Base-by-base conservation (phyloP, 2,888 invertebrate genomes). In the Drosophila greeni region DNA sequence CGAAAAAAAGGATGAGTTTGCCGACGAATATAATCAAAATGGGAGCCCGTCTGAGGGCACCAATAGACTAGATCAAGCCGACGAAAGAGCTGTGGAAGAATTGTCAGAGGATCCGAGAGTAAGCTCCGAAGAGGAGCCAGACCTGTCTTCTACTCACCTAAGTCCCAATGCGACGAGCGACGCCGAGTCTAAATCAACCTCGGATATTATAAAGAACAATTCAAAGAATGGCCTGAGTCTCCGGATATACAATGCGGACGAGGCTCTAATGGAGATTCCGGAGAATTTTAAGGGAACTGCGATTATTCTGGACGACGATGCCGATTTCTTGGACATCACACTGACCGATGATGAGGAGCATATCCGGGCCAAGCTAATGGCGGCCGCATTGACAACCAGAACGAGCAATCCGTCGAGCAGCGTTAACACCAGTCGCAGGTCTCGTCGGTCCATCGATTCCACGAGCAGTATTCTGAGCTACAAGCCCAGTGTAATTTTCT, bases 401-500 rank as follows among this genome's bases (percentile, higher is more conserved):
- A 43, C 24, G 6, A 57, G 45, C 2, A 57, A 47, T 14, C 23
- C 26, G 7, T 48, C 45, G 8, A 23, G 12, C 29, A 61, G 70
- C 29, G 34, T 29, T 5, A 39, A 16, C 7, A 59, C 47, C 6
- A 53, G 59, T n/a, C 54, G 51, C 37, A 51, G 49, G 20, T 52
- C 47, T 18, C 47, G 31, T 55, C 57, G 18, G 20, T 55, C 7
- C 29, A 36, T 2, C 9, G 26, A 20, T 12, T 52, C 37, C 33
- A 31, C 45, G 37, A 47, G 49, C 18, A 57, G 55, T 23, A 53
- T 57, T 12, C 8, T 16, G 3, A 72, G 47, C 48, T 74, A 72
- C 33, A 62, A 43, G 56, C 70, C 82, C 8, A 79, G 74, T 6
- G 69, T 48, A 8, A 55, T 55, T 16, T 77, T 74, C 54, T 48